Base-by-base conservation (phyloP, 2,113 vertebrate species). In the Esox niger region DNA sequence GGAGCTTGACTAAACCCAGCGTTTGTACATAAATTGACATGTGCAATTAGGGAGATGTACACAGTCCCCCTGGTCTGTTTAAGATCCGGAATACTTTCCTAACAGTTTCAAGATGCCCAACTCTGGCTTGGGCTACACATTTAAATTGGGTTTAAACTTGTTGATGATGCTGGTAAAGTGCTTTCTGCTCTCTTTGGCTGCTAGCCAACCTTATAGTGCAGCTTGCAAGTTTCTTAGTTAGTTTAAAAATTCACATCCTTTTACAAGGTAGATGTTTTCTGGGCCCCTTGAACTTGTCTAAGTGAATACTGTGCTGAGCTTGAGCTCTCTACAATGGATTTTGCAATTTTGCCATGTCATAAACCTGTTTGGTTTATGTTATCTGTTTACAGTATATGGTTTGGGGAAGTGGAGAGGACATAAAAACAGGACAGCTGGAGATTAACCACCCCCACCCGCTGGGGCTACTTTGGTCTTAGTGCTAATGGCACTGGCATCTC, bases 101-200 rank as follows among this genome's bases (percentile, higher is more conserved):
- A 90, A 88, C 84, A 81, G 79, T 75, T 91, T 89, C 82, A 88
- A 89, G 84, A 91, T 90, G 89, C 82, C 79, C 79, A 77, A 72
- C 80, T 83, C 84, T 83, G 84, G 81, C 81, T 82, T 80, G 67
- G 67, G 71, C 81, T 86, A 75, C 72, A 74, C 74, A 77, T 77
- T 75, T 75, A 83, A 88, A 83, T 83, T 71, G 68, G 75, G 58
- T 82, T 79, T 87, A 83, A 83, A 84, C 83, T 83, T 83, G 84
- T 66, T 83, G n/a, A 81, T 82, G 81, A 79, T 43, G 75, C 80
- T 49, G 69, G 61, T 81, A 68, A 81, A 80, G 73, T 77, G 78
- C 74, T 56, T 70, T 70, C 68, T 78, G 67, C 80, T 81, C 76
- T 70, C 66, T 78, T 79, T 83, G 81, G 82, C 80, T 11, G 0